Evolutionary conservation across 2,888 invertebrate species (phyloP).

Genomic region (Phragmatobia fuliginosa): DNA sequence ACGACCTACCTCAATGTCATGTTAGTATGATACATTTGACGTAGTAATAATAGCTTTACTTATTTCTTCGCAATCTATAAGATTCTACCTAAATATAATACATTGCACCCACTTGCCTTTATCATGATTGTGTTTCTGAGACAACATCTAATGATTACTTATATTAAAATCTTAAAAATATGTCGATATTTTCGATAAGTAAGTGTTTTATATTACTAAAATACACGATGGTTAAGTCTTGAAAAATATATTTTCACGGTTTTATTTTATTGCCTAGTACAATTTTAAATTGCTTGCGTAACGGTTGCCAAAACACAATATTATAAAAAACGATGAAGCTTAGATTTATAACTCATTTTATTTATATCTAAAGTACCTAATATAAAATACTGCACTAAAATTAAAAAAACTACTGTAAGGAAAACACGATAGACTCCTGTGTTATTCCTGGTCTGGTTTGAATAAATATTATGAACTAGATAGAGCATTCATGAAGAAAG

Average conservation of each 20-base stretch:
- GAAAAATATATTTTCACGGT: neutral
- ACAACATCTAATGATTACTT: neutral
- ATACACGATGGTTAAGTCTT: neutral
- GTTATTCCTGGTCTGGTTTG: neutral
- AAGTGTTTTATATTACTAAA: neutral
- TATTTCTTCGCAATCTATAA: neutral
- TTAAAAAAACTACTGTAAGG: neutral
- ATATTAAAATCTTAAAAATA: neutral
- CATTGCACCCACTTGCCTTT: too few relatives aligned
- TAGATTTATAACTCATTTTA: neutral
- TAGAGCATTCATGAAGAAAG: neutral
- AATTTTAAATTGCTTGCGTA: constrained; percentile 39
- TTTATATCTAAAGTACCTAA: neutral
- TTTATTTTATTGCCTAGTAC: constrained; percentile 26
- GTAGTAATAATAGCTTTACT: constrained; percentile 3
- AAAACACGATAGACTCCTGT: neutral
- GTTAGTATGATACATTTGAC: constrained; percentile 31
- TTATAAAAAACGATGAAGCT: constrained; percentile 18
- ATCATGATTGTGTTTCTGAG: neutral
- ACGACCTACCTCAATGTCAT: constrained; percentile 40
- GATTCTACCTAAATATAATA: too few relatives aligned
- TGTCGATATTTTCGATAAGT: too few relatives aligned
- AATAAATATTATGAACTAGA: neutral
- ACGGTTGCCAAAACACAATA: constrained; percentile 31
- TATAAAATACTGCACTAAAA: neutral